phyloP scores from a whole-genome alignment of 2,113 vertebrate species.

The Sphaerodactylus townsendi region DNA sequence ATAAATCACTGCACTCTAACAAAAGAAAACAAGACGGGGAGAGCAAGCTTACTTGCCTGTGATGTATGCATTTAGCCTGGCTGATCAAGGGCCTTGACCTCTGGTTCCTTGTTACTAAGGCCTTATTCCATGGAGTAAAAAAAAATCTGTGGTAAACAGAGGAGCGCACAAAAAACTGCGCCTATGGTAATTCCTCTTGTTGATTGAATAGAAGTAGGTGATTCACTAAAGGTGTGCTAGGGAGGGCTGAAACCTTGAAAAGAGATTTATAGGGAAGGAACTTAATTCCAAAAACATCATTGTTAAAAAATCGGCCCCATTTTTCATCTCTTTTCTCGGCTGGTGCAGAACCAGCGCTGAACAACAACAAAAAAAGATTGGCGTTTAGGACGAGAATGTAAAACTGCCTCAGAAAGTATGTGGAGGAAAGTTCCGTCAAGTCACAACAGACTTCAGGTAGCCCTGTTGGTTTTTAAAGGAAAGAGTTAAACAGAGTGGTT shows the following conservation, averaged over 20 bases:
- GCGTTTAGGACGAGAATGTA: not conserved
- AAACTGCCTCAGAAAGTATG: no score
- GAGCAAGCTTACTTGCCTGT: constrained; percentile 30
- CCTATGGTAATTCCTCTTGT: not conserved
- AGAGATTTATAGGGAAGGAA: not conserved
- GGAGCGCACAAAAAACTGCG: not conserved
- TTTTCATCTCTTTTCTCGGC: not conserved
- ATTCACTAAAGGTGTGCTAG: not conserved
- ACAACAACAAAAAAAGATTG: no score
- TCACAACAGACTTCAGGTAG: no score
- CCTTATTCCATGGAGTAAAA: constrained; percentile 40
- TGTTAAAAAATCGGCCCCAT: rapidly evolving
- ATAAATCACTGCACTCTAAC: constrained; percentile 34
- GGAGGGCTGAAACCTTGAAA: not conserved
- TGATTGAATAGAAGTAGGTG: not conserved
- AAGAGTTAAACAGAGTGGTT: no score
- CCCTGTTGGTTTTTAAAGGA: no score
- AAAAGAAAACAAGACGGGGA: constrained; percentile 51
- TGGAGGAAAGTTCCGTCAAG: no score
- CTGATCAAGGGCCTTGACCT: constrained; percentile 60
- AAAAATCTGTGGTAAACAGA: constrained; percentile 26
- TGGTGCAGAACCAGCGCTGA: not conserved
- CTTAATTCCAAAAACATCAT: not conserved
- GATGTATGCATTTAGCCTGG: constrained; percentile 34
- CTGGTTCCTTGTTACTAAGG: constrained; percentile 38